phyloP scores from a whole-genome alignment of 2,797 vertebrate species.

The Aplochiton taeniatus region DNA sequence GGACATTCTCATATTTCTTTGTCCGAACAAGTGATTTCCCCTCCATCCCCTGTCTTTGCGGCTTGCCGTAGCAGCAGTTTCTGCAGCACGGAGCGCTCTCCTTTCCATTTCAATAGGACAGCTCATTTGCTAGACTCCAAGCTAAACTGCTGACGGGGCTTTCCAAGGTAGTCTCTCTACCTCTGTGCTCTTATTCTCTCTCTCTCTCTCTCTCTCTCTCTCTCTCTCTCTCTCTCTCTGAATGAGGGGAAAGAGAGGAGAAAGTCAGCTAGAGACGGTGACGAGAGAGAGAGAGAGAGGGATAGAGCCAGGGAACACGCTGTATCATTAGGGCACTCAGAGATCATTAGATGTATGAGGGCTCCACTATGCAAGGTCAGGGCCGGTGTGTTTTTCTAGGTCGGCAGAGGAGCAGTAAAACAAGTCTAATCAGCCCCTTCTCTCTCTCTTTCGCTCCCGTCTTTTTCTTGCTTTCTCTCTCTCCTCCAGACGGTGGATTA shows the following conservation, averaged over 20 bases:
- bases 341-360: slow-evolving; percentile 80
- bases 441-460: slow-evolving; percentile 22
- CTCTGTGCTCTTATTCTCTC: slow-evolving; percentile 27
- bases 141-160: slow-evolving; percentile 81
- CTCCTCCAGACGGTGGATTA: slow-evolving; percentile 61
- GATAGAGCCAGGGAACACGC: slow-evolving; percentile 56
- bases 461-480: slow-evolving; percentile 40
- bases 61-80: slow-evolving; percentile 80
- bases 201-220: background rate
- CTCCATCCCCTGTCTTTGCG: slow-evolving; percentile 62
- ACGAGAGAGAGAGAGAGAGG: slow-evolving; percentile 38
- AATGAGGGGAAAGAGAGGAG: background rate
- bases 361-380: slow-evolving; percentile 75
- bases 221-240: slow-evolving; percentile 7
- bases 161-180: slow-evolving; percentile 70
- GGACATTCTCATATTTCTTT: slow-evolving; percentile 80
- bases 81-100: slow-evolving; percentile 74
- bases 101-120: slow-evolving; percentile 86
- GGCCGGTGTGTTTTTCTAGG: slow-evolving; percentile 71
- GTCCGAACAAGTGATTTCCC: slow-evolving; percentile 79
- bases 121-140: slow-evolving; percentile 84
- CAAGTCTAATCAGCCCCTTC: slow-evolving; percentile 67
- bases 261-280: background rate
- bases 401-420: slow-evolving; percentile 66
- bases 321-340: slow-evolving; percentile 77